Conservation (phyloP, 2,113 vertebrate species). For the Lontra canadensis region DNA sequence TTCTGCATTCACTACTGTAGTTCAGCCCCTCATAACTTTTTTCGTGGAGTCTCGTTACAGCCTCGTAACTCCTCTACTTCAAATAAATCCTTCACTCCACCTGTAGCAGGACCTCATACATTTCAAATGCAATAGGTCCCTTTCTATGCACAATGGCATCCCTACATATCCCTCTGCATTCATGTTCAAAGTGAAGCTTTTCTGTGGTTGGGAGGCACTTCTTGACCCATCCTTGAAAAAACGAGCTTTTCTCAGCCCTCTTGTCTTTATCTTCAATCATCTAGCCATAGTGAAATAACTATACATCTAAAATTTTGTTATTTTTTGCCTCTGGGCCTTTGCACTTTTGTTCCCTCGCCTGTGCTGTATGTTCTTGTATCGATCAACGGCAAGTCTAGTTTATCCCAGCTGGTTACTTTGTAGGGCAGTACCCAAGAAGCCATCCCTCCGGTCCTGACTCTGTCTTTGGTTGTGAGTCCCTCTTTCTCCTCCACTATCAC, state of each 20-base stretch:
- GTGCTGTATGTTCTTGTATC: neutral
- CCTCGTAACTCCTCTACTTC: neutral
- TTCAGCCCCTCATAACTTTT: neutral
- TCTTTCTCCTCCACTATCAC: neutral
- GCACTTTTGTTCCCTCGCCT: neutral
- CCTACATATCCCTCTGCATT: neutral
- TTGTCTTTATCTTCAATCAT: neutral
- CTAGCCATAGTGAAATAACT: neutral
- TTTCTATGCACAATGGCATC: neutral
- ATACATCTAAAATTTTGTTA: neutral
- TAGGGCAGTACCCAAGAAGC: neutral
- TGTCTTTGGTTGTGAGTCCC: neutral
- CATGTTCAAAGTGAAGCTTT: neutral
- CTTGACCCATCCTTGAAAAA: neutral
- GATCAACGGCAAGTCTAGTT: neutral
- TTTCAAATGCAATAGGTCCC: neutral
- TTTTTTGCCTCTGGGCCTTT: neutral
- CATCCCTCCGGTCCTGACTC: neutral
- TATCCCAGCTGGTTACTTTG: neutral
- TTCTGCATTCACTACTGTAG: neutral
- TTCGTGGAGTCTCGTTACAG: neutral
- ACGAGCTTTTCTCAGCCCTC: neutral
- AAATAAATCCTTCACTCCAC: neutral
- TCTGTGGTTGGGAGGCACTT: neutral
- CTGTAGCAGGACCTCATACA: neutral